phyloP scores from a whole-genome alignment of 2,113 vertebrate genomes.

The Austrofundulus limnaeus region DNA sequence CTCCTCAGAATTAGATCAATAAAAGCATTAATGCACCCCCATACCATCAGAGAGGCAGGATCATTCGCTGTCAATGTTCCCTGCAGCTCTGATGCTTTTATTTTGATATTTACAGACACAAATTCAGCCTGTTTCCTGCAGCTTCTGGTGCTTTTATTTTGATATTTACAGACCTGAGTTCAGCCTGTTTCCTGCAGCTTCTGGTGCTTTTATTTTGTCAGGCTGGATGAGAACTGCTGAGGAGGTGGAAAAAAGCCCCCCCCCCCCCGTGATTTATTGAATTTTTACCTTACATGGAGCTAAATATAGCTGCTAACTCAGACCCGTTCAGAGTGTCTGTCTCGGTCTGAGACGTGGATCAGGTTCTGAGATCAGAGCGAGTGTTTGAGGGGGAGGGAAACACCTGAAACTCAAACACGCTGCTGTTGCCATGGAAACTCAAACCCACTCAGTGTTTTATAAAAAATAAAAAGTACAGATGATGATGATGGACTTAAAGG shows the following conservation, averaged over 20 bases:
- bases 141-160: no score
- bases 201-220: constrained; percentile 14
- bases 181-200: no score
- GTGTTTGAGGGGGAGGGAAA: constrained; percentile 22
- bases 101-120: no score
- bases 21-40: no score
- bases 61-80: no score
- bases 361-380: constrained; percentile 31
- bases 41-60: no score
- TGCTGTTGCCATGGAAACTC: constrained; percentile 77
- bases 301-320: constrained; percentile 46
- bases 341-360: not conserved
- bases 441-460: constrained; percentile 57
- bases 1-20: no score
- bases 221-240: constrained; percentile 35
- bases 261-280: constrained; percentile 32
- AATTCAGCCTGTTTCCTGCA: no score
- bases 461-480: constrained; percentile 35
- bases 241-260: constrained; percentile 36
- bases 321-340: constrained; percentile 6
- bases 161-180: no score
- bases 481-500: constrained; percentile 4
- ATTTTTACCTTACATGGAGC: constrained; percentile 34
- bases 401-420: constrained; percentile 11
- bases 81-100: no score